Conservation (phyloP, 2,797 vertebrate species). For the Sebastes hubbsi region DNA sequence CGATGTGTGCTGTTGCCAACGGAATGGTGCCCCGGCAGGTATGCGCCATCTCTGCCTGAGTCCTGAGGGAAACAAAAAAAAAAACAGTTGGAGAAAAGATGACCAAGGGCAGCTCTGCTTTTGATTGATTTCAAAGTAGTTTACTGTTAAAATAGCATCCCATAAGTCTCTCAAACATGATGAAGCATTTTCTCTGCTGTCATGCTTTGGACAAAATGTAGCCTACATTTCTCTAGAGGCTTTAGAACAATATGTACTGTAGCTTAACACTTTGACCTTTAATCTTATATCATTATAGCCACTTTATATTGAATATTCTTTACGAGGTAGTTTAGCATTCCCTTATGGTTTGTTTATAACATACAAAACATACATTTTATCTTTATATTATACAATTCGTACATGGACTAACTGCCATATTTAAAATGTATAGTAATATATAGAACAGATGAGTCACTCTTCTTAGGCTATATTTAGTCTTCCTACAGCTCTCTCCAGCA, state of each 20-base stretch:
- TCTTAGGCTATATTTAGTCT: background rate
- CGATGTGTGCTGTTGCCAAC: slow-evolving; percentile 89
- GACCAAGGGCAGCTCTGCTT: slow-evolving; percentile 1
- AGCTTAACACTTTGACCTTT: background rate
- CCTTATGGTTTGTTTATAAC: background rate
- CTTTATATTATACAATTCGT: background rate
- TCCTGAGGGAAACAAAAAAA: slow-evolving; percentile 79
- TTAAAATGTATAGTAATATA: background rate
- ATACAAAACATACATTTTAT: background rate
- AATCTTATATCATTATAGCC: background rate
- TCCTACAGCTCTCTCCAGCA: background rate
- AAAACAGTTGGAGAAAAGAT: background rate
- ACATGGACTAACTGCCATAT: background rate
- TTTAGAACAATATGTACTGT: background rate
- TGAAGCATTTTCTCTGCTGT: background rate
- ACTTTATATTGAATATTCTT: background rate
- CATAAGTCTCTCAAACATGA: background rate
- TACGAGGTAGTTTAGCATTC: background rate
- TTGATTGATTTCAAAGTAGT: background rate
- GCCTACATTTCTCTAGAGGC: background rate
- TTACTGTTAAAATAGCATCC: slow-evolving; percentile 1
- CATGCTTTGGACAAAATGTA: background rate
- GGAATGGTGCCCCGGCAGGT: slow-evolving; percentile 95
- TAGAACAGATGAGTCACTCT: background rate
- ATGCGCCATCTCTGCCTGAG: slow-evolving; percentile 96